These are phyloP conservation scores for Hyperoodon ampullatus DNA, from an alignment of 2,113 vertebrate species.

Conservation along the genomic window DNA sequence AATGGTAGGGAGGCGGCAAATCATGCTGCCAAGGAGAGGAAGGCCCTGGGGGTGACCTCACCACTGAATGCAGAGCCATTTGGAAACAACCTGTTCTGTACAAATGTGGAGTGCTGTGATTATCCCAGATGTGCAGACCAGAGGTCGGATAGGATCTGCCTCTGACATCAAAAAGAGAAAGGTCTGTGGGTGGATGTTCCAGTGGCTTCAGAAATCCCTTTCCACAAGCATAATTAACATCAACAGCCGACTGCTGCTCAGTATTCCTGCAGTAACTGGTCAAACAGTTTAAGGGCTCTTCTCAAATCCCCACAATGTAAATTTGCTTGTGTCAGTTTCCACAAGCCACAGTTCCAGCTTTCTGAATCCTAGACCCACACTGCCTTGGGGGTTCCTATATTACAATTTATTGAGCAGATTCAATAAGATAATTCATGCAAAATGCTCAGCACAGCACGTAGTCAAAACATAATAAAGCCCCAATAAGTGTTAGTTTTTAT, in stretches of 20 bases:
- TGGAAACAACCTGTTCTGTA: constrained; percentile 74
- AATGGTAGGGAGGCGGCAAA: constrained; percentile 50
- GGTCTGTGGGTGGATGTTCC: constrained; percentile 69
- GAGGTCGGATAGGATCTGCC: constrained; percentile 15
- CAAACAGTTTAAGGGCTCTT: constrained; percentile 2
- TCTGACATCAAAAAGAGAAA: constrained; percentile 57
- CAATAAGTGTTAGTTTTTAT: neutral
- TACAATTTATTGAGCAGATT: neutral
- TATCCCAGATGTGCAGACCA: constrained; percentile 31
- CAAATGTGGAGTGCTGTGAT: constrained; percentile 56
- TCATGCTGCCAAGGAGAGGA: constrained; percentile 35
- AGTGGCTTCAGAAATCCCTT: constrained; percentile 52
- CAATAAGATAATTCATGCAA: neutral
- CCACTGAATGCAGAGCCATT: constrained; percentile 50
- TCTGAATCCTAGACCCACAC: neutral
- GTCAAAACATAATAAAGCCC: neutral
- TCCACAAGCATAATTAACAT: constrained; percentile 56
- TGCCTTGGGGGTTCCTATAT: neutral
- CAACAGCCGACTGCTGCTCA: neutral
- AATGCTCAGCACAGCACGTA: neutral
- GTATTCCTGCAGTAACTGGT: neutral
- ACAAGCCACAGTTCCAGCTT: neutral
- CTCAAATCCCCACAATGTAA: neutral
- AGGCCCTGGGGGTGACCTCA: constrained; percentile 46
- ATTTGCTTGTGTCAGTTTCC: neutral